phyloP scores from a whole-genome alignment of 2,113 vertebrate species.

The Oryzias melastigma region DNA sequence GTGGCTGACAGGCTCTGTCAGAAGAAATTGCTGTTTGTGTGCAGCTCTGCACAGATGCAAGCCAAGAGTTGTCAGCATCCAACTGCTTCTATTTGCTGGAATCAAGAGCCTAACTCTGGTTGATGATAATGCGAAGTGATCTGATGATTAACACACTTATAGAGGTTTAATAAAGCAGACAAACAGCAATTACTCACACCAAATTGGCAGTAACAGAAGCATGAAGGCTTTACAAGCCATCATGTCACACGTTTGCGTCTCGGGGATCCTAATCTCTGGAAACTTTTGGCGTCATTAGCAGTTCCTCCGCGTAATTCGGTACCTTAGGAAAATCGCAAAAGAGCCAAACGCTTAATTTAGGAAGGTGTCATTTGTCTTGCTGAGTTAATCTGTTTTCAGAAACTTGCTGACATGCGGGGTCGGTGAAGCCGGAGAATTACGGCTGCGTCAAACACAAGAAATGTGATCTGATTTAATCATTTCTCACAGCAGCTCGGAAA shows the following conservation, averaged over 20 bases:
- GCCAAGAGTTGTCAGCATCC: constrained; percentile 37
- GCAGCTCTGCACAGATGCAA: constrained; percentile 26
- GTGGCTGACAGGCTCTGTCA: constrained; percentile 52
- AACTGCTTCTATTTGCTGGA: constrained; percentile 24
- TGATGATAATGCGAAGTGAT: constrained; percentile 39
- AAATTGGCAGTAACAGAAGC: constrained; percentile 18
- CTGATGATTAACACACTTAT: constrained; percentile 14
- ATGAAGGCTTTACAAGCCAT: constrained; percentile 1
- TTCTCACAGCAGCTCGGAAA: constrained; percentile 22
- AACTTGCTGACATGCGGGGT: no score
- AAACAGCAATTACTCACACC: constrained; percentile 29
- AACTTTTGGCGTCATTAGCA: constrained; percentile 26
- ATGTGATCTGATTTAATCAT: constrained; percentile 36
- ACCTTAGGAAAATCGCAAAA: not conserved
- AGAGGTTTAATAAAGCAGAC: constrained; percentile 19
- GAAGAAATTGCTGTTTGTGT: constrained; percentile 17
- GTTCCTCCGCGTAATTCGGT: not conserved
- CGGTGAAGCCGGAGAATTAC: not conserved
- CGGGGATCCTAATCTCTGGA: constrained; percentile 15
- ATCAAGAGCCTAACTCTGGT: constrained; percentile 17
- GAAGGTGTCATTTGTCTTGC: not conserved
- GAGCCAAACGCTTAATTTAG: no score
- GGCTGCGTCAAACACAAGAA: constrained; percentile 22
- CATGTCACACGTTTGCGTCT: not conserved
- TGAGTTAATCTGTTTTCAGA: not conserved